These are phyloP conservation scores for Psilopogon haemacephalus DNA, from an alignment of 2,113 vertebrate species.

Conservation along the genomic window DNA sequence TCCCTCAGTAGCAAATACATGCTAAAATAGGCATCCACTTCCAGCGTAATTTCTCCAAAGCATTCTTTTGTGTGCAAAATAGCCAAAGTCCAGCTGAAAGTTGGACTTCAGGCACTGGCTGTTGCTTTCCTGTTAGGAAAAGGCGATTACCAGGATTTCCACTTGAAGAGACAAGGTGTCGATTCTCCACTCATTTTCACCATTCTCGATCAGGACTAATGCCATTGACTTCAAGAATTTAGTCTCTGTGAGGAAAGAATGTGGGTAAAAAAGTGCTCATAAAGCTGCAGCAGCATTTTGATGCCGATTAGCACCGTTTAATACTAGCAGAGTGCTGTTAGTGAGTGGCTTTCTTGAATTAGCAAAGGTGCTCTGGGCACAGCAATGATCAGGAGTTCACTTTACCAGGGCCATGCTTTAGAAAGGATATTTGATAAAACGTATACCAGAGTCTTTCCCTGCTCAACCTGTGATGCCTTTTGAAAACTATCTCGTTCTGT, in stretches of 20 bases:
- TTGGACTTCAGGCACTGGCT: neutral
- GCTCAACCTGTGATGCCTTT: neutral
- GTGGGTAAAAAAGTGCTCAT: constrained; percentile 26
- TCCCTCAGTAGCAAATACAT: neutral
- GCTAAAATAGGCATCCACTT: constrained; percentile 22
- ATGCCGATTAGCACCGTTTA: neutral
- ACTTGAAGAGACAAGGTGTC: neutral
- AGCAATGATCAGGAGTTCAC: neutral
- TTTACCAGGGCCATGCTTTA: neutral
- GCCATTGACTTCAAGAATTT: constrained; percentile 40
- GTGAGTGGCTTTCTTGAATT: neutral
- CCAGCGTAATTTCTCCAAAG: neutral
- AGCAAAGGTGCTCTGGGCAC: neutral
- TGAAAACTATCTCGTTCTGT: constrained; percentile 17
- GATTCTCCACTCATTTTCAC: constrained; percentile 2
- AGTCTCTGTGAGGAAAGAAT: neutral
- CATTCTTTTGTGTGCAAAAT: neutral
- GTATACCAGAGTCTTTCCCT: neutral
- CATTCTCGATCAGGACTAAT: constrained; percentile 5
- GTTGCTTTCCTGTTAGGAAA: constrained; percentile 13
- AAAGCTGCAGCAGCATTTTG: constrained; percentile 35
- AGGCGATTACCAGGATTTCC: constrained; percentile 14
- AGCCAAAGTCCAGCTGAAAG: neutral
- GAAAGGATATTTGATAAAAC: neutral
- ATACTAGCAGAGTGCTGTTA: neutral